Base-by-base conservation (phyloP, 2,888 invertebrate species). In the Petrophora chlorosata region DNA sequence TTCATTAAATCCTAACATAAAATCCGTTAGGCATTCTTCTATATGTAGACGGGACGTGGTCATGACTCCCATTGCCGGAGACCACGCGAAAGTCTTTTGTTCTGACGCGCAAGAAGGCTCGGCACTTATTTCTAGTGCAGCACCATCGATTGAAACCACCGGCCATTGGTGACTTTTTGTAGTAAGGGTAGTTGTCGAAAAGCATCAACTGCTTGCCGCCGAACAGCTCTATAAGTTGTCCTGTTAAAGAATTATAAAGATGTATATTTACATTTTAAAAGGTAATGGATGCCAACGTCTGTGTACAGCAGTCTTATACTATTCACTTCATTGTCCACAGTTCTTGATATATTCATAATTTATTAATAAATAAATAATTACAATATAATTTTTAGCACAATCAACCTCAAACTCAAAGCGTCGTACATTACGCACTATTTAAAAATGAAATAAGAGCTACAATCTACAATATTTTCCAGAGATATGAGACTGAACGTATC, bases 101-200 rank as follows among this genome's bases (percentile, higher is more conserved):
- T n/a, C 29, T 49, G 3, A 65, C 57, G 25, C 62, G 62, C 2
- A 67, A 35, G 14, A 59, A 64, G 2, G 61, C 61, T 5, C 59
- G 62, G 42, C 68, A 70, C 2, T 45, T 23, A 1, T 55, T 36
- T 30, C 34, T 61, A 3, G 55, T 66, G 28, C 71, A 72, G 15
- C 61, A 58, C 59, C 62, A 72, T 1, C 67, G 61, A 4, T n/a
- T 3, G 29, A 44, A 9, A 9, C 33, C 28, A 10, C 19, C 15
- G 10, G 7, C 30, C 8, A 35, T n/a, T n/a, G 17, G 2, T 14
- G 2, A 12, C 5, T 29, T 44, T 10, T 29, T 44, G 23, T 44
- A 44, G 23, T 36, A 30, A 8, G 44, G 29, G 23, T 36, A 44
- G 1, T 22, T 16, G 4, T 29, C 22, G 7, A 23, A 10, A 1